Conservation (phyloP, 2,797 vertebrate genomes). For the Gambelia wislizenii region DNA sequence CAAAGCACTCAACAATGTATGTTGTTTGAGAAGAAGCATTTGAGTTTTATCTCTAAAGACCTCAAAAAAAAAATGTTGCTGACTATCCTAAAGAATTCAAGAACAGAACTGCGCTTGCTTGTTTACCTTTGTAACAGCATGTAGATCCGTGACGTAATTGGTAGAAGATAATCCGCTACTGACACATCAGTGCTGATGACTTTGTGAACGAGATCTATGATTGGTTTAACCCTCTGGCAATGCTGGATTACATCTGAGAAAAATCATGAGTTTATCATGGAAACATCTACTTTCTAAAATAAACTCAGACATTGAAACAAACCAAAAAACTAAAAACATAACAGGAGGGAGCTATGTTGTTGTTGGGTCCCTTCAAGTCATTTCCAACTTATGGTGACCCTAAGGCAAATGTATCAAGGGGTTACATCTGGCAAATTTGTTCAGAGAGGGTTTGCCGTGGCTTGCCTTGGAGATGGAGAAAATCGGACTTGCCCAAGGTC, state of each 20-base stretch:
- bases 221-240: conserved; percentile 93
- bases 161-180: conserved; percentile 93
- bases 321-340: neutral
- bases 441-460: no score
- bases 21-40: neutral
- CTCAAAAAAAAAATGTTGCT: neutral
- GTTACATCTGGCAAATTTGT: no score
- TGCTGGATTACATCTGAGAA: conserved; percentile 91
- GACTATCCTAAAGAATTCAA: neutral
- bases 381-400: no score
- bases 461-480: no score
- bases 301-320: neutral
- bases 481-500: no score
- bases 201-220: conserved; percentile 95
- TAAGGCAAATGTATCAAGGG: no score
- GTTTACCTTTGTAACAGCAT: conserved; percentile 95
- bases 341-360: neutral
- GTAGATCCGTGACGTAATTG: conserved; percentile 97
- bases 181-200: conserved; percentile 95
- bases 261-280: neutral
- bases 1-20: neutral
- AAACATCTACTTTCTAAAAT: neutral
- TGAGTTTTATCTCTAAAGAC: neutral
- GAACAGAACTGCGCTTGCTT: fast-evolving
- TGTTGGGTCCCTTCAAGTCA: no score